Evolutionary conservation across 2,888 invertebrate genomes (phyloP), one percentile per base, ranked within the genome.

Genomic region (Cotesia congregata): DNA sequence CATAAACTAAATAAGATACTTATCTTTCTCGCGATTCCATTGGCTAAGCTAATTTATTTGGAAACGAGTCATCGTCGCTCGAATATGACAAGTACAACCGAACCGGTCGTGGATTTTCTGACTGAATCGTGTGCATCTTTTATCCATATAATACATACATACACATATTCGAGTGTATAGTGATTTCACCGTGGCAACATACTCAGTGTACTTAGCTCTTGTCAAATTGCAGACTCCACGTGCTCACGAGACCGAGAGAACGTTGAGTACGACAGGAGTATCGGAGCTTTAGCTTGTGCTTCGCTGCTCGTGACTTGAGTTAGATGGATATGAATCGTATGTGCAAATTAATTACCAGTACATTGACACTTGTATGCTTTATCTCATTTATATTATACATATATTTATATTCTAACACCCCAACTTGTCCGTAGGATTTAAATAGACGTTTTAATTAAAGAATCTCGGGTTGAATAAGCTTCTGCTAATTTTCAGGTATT

Each of bases 191-290:
- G 72, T 39, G 72, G 40, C 17, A 72, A 62, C 62, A 40, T 72
- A 62, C 17, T 72, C 9, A 15, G 75, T 70, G 64, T 77, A 68
- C 69, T 60, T 39, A 61, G 71, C 71, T 77, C 77, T 72, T 75
- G 80, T 80, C 80, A 76, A 80, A 79, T 80, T 72, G 78, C 15
- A 76, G 67, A 77, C 77, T 74, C 74, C 77, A 67, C 62, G 75
- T 76, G 79, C 77, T 77, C 80, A 77, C 72, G 77, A 79, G 76
- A 80, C 77, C 79, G 80, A 80, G 76, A 79, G 75, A 80, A 75
- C 50, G 76, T 75, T 38, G 59, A 20, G 30, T 59, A 20, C 60
- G 70, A 20, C 59, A 50, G 70, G 60, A 70, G 59, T 50, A 70
- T 70, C 62, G 38, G 62, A 72, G 38, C 61, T 72, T 50, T 50